Base-by-base conservation (phyloP, 2,113 vertebrate genomes). In the Leuciscus idus region DNA sequence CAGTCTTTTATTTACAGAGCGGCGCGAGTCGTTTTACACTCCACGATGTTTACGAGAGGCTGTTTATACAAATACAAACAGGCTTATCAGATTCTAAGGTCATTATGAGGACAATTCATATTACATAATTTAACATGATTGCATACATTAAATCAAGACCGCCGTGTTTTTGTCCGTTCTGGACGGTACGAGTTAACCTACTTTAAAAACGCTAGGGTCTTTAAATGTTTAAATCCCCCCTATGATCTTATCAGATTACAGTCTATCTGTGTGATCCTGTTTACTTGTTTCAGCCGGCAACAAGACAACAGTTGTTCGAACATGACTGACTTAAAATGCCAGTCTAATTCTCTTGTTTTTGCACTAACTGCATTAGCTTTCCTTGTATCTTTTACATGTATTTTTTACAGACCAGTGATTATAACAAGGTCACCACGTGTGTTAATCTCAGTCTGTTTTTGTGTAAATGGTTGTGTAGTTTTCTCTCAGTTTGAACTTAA, bases 31-130 rank as follows among this genome's bases (percentile, higher is more conserved):
- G 13, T 36, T 36, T 46, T 50, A 59, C 55, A 64, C 23, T 15
- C 26, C 70, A 15, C n/a, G 30, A 93, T 94, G 91, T 89, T 93
- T 62, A 28, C 90, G 82, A 88, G 86, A 30, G 90, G 91, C 85
- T 68, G 85, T 88, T 83, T 93, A 23, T 52, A 66, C 81, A 86
- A 88, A 78, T 75, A 46, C 62, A 73, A 83, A n/a, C 90, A 90
- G 91, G 90, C 26, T 88, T 89, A 90, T 72, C 88, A 57, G 23
- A 84, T 70, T 55, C 43, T 91, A 93, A 95, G 94, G 94, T 95
- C 90, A 91, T 48, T 72, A 70, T 76, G 9, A 52, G 43, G 46
- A 55, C 17, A 43, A 43, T 61, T 73, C 6, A 4, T 33, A 82
- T 82, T 82, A 33, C 50, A 52, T 55, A 19, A 21, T 33, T 50